Conservation (phyloP, 2,888 invertebrate genomes). For the Rosalia funebris region DNA sequence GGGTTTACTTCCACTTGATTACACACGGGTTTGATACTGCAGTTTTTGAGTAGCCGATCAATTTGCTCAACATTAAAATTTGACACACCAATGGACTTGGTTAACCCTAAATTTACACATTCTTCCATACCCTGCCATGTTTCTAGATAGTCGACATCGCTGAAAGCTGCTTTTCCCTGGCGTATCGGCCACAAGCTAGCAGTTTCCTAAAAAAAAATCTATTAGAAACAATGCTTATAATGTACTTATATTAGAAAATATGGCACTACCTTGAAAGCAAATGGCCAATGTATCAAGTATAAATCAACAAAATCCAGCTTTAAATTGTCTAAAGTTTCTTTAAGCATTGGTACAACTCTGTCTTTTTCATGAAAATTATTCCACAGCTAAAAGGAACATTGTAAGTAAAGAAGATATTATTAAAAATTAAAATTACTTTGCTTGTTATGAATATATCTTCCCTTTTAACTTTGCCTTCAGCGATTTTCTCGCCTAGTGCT, state of each 20-base stretch:
- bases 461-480: constrained; percentile 67
- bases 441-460: constrained; percentile 76
- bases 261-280: constrained; percentile 59
- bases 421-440: no score
- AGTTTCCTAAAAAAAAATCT: constrained; percentile 63
- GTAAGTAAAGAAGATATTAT: no score
- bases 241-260: no score
- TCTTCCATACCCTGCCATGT: constrained; percentile 81
- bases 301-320: constrained; percentile 58
- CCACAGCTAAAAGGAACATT: constrained; percentile 68
- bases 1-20: constrained; percentile 73
- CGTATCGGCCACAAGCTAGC: constrained; percentile 64
- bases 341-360: constrained; percentile 65
- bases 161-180: constrained; percentile 62
- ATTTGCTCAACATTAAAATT: constrained; percentile 81
- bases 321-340: constrained; percentile 53
- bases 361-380: constrained; percentile 71
- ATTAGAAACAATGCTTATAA: no score
- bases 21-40: constrained; percentile 69
- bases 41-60: constrained; percentile 69
- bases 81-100: constrained; percentile 78
- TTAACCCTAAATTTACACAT: constrained; percentile 71
- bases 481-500: constrained; percentile 55
- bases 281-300: constrained; percentile 61
- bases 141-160: constrained; percentile 75